Percentiles rank a stretch among this genome's conserved stretches.
These are phyloP conservation scores for Coturnix japonica DNA, from an alignment of 2,113 vertebrate species.

Conservation along the genomic window DNA sequence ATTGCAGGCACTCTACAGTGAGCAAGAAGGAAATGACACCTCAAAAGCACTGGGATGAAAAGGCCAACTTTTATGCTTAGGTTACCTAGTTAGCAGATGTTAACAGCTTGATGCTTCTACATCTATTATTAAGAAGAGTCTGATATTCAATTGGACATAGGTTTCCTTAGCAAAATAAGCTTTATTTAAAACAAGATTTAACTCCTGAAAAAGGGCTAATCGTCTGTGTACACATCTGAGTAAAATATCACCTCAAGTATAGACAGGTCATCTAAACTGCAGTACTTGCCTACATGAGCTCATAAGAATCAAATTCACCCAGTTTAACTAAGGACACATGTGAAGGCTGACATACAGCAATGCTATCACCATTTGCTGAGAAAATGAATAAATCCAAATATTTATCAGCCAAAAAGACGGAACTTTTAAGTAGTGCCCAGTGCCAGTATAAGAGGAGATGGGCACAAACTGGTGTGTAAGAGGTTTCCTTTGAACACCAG, in stretches of 20 bases:
- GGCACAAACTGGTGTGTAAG: not conserved
- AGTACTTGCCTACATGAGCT: not conserved
- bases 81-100: not conserved
- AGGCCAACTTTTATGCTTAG: not conserved
- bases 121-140: not conserved
- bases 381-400: not conserved
- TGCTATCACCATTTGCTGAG: accelerated
- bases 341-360: not conserved
- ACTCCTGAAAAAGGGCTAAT: not conserved
- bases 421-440: not conserved
- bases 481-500: not conserved
- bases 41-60: not conserved
- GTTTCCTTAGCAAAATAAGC: not conserved
- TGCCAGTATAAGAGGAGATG: not conserved
- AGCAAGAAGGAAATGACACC: not conserved
- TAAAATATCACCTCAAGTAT: not conserved
- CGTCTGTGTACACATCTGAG: not conserved
- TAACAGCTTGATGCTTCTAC: not conserved
- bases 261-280: not conserved
- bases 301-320: not conserved
- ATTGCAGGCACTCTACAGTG: not conserved
- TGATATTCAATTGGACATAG: not conserved
- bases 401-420: not conserved
- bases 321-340: accelerated
- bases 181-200: not conserved